phyloP scores from a whole-genome alignment of 2,113 vertebrate species.

The Misgurnus mizolepis region DNA sequence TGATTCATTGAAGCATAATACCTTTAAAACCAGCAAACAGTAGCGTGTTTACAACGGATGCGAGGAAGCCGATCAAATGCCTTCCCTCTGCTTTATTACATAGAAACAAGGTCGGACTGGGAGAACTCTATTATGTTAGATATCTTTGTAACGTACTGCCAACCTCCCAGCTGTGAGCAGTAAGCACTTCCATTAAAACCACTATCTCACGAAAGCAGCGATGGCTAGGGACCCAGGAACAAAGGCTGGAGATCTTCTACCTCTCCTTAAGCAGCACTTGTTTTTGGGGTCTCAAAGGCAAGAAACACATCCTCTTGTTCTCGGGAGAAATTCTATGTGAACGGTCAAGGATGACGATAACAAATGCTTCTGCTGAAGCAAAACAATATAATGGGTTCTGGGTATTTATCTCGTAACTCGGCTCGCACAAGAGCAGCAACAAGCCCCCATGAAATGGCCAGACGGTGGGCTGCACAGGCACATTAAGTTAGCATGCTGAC shows the following conservation, averaged over 20 bases:
- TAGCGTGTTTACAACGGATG: slow-evolving; percentile 16
- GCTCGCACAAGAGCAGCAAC: neutral
- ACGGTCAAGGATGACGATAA: slow-evolving; percentile 42
- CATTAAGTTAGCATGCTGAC: slow-evolving; percentile 31
- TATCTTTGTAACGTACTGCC: slow-evolving; percentile 23
- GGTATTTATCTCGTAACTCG: slow-evolving; percentile 44
- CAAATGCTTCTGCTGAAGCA: slow-evolving; percentile 33
- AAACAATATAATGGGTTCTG: slow-evolving; percentile 48
- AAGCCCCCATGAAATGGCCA: slow-evolving; percentile 19
- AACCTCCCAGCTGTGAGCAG: slow-evolving; percentile 18
- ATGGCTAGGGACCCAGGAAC: slow-evolving; percentile 19
- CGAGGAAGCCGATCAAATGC: slow-evolving; percentile 13
- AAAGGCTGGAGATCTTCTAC: slow-evolving; percentile 15
- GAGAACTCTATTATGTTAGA: slow-evolving; percentile 13
- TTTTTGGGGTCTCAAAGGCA: slow-evolving; percentile 10
- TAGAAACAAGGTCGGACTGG: neutral
- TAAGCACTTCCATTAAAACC: slow-evolving; percentile 38
- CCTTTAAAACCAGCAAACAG: slow-evolving; percentile 6
- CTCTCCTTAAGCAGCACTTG: slow-evolving; percentile 37
- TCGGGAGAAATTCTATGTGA: slow-evolving; percentile 34
- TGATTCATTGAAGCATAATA: slow-evolving; percentile 9
- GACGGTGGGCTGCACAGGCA: neutral
- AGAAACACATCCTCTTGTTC: neutral
- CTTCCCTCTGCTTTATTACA: neutral
- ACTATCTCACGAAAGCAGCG: slow-evolving; percentile 41